Evolutionary conservation across 2,888 invertebrate species (phyloP).

Genomic region (Cryptophagus acutangulus): DNA sequence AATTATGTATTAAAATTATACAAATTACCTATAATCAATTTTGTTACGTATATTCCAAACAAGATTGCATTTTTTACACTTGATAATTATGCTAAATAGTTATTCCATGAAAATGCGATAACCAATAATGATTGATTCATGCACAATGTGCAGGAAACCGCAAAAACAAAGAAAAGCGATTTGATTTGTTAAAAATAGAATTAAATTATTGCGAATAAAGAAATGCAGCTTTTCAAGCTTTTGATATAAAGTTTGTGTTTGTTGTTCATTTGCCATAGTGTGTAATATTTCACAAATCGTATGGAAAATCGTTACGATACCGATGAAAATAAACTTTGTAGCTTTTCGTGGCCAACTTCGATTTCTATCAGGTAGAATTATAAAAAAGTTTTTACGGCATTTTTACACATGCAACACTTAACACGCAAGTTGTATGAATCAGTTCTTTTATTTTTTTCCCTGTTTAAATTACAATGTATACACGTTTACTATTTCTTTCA

Average conservation of each 20-base stretch:
- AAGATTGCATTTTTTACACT: no score
- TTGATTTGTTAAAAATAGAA: no score
- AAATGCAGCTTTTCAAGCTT: no score
- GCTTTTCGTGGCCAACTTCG: slow-evolving; percentile 41
- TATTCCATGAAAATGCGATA: no score
- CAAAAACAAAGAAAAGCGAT: no score
- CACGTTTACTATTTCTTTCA: slow-evolving; percentile 9
- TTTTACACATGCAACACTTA: slow-evolving; percentile 44
- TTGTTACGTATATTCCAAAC: slow-evolving; percentile 16
- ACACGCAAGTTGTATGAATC: slow-evolving; percentile 36
- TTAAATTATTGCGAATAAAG: no score
- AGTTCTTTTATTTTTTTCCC: no score
- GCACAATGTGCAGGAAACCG: no score
- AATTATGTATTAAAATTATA: slow-evolving; percentile 36
- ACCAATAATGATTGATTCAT: no score
- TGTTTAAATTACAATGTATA: slow-evolving; percentile 25
- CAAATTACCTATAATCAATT: slow-evolving; percentile 38
- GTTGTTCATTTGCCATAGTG: no score
- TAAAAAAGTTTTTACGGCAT: slow-evolving; percentile 45
- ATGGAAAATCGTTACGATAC: slow-evolving; percentile 31
- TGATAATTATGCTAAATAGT: no score
- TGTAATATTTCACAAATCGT: slow-evolving; percentile 21
- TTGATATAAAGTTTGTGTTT: no score
- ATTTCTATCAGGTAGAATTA: slow-evolving; percentile 41
- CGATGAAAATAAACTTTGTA: slow-evolving; percentile 35